Evolutionary conservation across 1,140 invertebrate genomes (phyloP).

Genomic region (Trichomalopsis sarcophagae): DNA sequence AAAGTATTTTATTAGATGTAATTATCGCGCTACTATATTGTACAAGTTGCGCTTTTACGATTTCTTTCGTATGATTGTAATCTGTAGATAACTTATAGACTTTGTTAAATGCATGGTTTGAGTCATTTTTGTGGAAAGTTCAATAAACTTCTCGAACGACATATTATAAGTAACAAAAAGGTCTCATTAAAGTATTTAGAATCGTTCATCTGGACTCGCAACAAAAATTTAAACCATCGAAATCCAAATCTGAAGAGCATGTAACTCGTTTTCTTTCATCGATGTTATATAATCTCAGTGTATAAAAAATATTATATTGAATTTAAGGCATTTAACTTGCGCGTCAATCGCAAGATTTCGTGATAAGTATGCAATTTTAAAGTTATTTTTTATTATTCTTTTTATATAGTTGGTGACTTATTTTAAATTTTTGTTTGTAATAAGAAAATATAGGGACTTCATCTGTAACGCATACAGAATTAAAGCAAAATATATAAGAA

Average conservation of each 20-base stretch:
- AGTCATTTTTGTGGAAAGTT: background rate
- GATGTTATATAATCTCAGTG: conserved; percentile 28
- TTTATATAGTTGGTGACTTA: conserved; percentile 42
- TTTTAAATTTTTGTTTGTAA: conserved; percentile 24
- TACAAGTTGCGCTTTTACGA: background rate
- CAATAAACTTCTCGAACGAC: conserved; percentile 6
- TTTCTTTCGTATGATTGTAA: background rate
- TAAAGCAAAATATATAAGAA: conserved; percentile 24
- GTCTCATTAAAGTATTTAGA: conserved; percentile 26
- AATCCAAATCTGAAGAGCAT: conserved; percentile 4
- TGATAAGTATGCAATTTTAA: conserved; percentile 43
- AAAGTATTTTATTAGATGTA: conserved; percentile 21
- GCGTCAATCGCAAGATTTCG: conserved; percentile 5
- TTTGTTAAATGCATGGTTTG: background rate
- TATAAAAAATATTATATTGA: conserved; percentile 32
- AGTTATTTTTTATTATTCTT: conserved; percentile 38
- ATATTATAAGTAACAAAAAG: conserved; percentile 17
- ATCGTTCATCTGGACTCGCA: background rate
- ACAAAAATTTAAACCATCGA: conserved; percentile 5
- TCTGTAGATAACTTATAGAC: background rate
- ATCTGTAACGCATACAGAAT: conserved; percentile 27
- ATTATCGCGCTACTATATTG: background rate
- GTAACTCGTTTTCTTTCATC: conserved; percentile 22
- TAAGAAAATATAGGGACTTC: conserved; percentile 6
- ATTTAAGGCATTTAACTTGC: conserved; percentile 37